Percentiles rank a stretch among this genome's conserved stretches.
These are phyloP conservation scores for Scaptomyza reducta DNA, from an alignment of 2,888 invertebrate species.

Conservation along the genomic window DNA sequence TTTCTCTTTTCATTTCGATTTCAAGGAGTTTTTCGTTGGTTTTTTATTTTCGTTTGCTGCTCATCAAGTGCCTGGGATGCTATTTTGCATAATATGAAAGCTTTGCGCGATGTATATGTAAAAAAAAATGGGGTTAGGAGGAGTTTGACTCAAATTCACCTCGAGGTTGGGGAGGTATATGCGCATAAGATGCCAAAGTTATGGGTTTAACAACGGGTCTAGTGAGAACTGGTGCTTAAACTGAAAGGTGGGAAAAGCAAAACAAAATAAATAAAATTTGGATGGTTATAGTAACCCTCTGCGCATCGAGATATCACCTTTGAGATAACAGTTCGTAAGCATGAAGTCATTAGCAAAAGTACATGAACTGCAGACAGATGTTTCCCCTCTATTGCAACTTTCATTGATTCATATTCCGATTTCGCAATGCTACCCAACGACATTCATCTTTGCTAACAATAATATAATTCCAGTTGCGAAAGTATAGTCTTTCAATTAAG, in stretches of 20 bases:
- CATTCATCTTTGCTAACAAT: conserved; percentile 13
- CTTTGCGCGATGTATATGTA: conserved; percentile 5
- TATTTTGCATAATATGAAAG: conserved; percentile 68
- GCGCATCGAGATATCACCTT: neutral
- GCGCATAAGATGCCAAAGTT: conserved; percentile 53
- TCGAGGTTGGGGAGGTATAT: conserved; percentile 14
- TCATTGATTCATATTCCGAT: neutral
- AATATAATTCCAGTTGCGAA: neutral
- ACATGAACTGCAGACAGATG: neutral
- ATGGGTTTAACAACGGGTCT: conserved; percentile 30
- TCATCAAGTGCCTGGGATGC: conserved; percentile 50
- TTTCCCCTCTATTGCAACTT: neutral
- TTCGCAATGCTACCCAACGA: neutral
- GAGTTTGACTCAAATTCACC: conserved; percentile 41
- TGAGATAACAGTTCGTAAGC: neutral
- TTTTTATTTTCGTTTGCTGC: conserved; percentile 29
- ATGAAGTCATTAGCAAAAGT: too few relatives aligned
- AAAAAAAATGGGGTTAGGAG: conserved; percentile 9
- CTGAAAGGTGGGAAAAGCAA: neutral
- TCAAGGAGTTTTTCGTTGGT: conserved; percentile 42
- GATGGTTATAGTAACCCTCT: neutral
- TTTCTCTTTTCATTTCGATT: conserved; percentile 57
- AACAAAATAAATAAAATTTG: too few relatives aligned
- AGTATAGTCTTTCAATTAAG: conserved; percentile 35
- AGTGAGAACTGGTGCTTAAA: conserved; percentile 4